These are phyloP conservation scores for Macrotrachela quadricornifera DNA, from an alignment of 1,140 invertebrate genomes.

Conservation along the genomic window DNA sequence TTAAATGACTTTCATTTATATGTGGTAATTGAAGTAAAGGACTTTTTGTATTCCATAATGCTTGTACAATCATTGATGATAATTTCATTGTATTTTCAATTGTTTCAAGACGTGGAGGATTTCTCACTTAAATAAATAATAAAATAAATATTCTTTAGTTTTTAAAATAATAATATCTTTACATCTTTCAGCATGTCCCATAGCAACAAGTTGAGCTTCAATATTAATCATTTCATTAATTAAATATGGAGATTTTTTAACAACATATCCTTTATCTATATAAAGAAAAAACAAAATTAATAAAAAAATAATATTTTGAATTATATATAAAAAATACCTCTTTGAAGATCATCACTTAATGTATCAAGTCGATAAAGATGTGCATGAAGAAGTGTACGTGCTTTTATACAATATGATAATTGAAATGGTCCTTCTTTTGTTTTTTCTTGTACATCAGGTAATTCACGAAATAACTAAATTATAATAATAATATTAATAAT, in stretches of 20 bases:
- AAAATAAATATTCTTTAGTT: too few species aligned
- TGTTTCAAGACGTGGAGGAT: conserved; percentile 69
- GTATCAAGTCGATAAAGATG: conserved; percentile 64
- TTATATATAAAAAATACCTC: conserved; percentile 17
- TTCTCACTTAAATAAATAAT: conserved; percentile 33
- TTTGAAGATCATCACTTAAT: conserved; percentile 54
- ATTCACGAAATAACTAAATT: conserved; percentile 59
- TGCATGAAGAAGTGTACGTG: conserved; percentile 72
- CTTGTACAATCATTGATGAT: conserved; percentile 86
- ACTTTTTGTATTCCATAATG: conserved; percentile 62
- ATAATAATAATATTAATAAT: not conserved
- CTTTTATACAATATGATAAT: conserved; percentile 84
- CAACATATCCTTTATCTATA: conserved; percentile 44
- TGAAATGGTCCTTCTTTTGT: conserved; percentile 81
- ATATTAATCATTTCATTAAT: conserved; percentile 92
- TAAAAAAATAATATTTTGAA: not conserved
- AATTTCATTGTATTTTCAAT: conserved; percentile 94
- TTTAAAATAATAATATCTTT: too few species aligned
- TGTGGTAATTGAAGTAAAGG: conserved; percentile 83
- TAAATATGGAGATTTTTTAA: conserved; percentile 79
- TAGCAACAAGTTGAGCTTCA: conserved; percentile 68
- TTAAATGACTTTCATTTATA: conserved; percentile 72
- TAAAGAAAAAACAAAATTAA: conserved; percentile 6
- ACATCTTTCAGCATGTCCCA: conserved; percentile 47
- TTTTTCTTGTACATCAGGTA: conserved; percentile 69